Base-by-base conservation (phyloP, 2,888 invertebrate species). In the Cyaniris semiargus region DNA sequence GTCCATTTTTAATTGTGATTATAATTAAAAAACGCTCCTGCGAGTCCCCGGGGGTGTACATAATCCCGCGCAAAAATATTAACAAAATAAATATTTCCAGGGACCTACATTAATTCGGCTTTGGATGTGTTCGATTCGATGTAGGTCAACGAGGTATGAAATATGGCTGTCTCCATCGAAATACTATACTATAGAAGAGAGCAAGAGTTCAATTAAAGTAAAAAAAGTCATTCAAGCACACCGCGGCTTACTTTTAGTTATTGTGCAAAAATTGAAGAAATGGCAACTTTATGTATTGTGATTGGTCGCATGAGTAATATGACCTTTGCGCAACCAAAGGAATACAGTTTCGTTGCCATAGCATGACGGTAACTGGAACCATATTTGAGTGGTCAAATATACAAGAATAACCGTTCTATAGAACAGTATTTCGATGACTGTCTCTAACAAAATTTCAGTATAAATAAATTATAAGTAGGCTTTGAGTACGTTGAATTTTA, bases 21-120 rank as follows among this genome's bases (percentile, higher is more conserved):
- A 66, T 15, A 66, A 66, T 66, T 66, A 18, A 66, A 66, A 66
- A 27, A 60, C 23, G 58, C 58, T 58, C 21, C 58, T 58, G 58
- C 58, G 60, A 60, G 60, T 3, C 10, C 31, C 31, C 66, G 4
- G 60, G 27, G 27, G 66, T 31, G 31, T 31, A 31, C 66, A 66
- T 66, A 15, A 66, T 31, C 27, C 66, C 15, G 13, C 21, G 6
- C 66, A 27, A 27, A 15, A 27, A 31, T 27, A 66, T 5, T 66
- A 15, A 66, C 66, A 66, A 66, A 66, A 66, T 66, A 66, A 66
- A 66, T 31, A 66, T 66, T 66, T 66, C 0, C 18, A 31, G 27
- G 15, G 66, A 13, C 15, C 15, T 6, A 27, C 7, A 15, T 66
- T 66, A 66, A 66, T 66, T 66, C 23, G 66, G 27, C 27, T 31